Evolutionary conservation across 2,797 vertebrate genomes (phyloP), one percentile per base, ranked within the genome.

Genomic region (Muscicapa comitata): DNA sequence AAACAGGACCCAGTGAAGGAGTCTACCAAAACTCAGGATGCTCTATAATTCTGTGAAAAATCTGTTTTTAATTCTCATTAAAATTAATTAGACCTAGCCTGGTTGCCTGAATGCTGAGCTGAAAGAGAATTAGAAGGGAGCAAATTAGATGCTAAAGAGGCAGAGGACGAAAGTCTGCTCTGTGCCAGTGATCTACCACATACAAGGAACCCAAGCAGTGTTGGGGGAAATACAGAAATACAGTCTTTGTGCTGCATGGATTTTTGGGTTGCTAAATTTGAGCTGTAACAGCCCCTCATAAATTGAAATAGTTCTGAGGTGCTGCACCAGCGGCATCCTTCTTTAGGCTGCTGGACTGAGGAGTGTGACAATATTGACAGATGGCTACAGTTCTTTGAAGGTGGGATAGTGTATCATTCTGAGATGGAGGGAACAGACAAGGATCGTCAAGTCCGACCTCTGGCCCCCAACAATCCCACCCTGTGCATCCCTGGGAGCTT

Each of bases 381-480:
- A 13, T 4, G 57, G 29, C 35, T 74, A 7, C 26, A 47, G 35
- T 23, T 82, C 26, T 50, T 66, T 63, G 63, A 33, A 40, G 17
- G 20, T 51, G 62, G 23, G 3, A 7, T 14, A 28, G 20, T 19
- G 40, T 47, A 24, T 58, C 26, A 54, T 37, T 45, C 33, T 59
- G 53, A 53, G 23, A 3, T 54, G 29, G 13, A 25, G 42, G 26
- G 33, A 31, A 42, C 31, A 12, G 31, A 28, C 11, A 21, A 4
- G 40, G 26, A 24, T 28, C 25, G 20, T 8, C 0, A 0, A 72
- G 18, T n/a, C 31, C 21, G 14, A 1, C 21, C 5, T 16, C 26
- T 17, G 15, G 4, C 12, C 6, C 10, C 24, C 38, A 13, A 4
- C 7, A 45, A 12, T 47, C 15, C 18, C 58, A 28, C 5, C 13